Percentiles rank a stretch among this genome's conserved stretches.
Evolutionary conservation across 1,140 invertebrate genomes (phyloP).

Genomic region (Micrasema longulum): DNA sequence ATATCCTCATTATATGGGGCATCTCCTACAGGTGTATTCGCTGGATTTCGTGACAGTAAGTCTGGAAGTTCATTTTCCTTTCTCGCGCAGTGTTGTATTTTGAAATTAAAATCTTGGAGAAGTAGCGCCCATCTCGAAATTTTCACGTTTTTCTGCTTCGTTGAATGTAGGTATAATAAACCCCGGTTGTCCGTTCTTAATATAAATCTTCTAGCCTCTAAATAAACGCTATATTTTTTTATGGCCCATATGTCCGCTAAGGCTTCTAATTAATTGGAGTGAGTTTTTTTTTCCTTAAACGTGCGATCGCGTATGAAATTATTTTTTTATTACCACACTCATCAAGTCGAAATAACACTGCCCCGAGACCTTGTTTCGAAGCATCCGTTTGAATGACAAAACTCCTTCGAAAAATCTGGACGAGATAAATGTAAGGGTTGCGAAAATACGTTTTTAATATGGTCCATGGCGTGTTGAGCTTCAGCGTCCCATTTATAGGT

Average conservation of each 20-base stretch:
- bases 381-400: conserved; percentile 17
- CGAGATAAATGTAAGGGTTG: background rate
- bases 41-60: background rate
- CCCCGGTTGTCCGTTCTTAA: background rate
- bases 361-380: background rate
- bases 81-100: conserved; percentile 11
- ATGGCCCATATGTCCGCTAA: conserved; percentile 14
- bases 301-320: background rate
- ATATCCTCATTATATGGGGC: background rate
- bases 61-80: conserved; percentile 15
- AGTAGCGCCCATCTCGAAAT: conserved; percentile 19
- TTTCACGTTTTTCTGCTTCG: background rate
- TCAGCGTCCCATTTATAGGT: background rate
- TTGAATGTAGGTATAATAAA: background rate
- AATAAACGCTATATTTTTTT: conserved; percentile 1
- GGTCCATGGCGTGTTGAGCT: background rate
- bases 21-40: background rate
- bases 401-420: background rate
- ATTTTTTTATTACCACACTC: background rate
- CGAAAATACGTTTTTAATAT: background rate
- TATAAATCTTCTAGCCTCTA: background rate
- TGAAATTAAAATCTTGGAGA: conserved; percentile 23
- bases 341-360: background rate
- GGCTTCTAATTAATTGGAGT: conserved; percentile 16
- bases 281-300: background rate